phyloP scores from a whole-genome alignment of 2,888 invertebrate species.

The Hyposoter dolosus region DNA sequence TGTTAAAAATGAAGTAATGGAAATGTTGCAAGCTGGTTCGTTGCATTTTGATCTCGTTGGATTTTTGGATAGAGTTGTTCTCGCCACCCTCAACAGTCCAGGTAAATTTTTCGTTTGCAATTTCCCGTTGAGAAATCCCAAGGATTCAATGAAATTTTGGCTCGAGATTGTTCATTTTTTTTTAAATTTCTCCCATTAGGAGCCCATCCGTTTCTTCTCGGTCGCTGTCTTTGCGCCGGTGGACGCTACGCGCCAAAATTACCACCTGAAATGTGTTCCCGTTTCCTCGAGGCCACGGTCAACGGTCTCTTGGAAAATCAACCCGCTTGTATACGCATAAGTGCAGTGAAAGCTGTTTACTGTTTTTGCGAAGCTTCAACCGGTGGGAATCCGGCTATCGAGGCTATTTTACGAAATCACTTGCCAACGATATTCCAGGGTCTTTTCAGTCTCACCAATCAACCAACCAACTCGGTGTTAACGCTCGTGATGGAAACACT shows the following conservation, averaged over 20 bases:
- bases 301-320: conserved; percentile 86
- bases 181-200: conserved; percentile 72
- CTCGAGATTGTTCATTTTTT: neutral
- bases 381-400: conserved; percentile 72
- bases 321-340: conserved; percentile 86
- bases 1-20: conserved; percentile 85
- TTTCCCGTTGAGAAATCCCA: neutral
- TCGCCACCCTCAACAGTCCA: conserved; percentile 84
- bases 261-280: conserved; percentile 84
- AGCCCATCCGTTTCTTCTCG: conserved; percentile 86
- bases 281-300: conserved; percentile 86
- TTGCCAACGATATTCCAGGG: conserved; percentile 81
- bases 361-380: conserved; percentile 85
- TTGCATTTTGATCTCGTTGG: conserved; percentile 81
- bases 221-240: conserved; percentile 87
- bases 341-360: conserved; percentile 85
- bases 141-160: neutral
- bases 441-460: conserved; percentile 79
- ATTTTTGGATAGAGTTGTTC: conserved; percentile 85
- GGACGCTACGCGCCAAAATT: conserved; percentile 86
- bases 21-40: conserved; percentile 78
- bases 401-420: conserved; percentile 78
- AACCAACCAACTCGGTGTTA: conserved; percentile 79
- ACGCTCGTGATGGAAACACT: conserved; percentile 81
- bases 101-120: conserved; percentile 78